Conservation (phyloP, 2,888 invertebrate species). For the Philopedon plagiatum region DNA sequence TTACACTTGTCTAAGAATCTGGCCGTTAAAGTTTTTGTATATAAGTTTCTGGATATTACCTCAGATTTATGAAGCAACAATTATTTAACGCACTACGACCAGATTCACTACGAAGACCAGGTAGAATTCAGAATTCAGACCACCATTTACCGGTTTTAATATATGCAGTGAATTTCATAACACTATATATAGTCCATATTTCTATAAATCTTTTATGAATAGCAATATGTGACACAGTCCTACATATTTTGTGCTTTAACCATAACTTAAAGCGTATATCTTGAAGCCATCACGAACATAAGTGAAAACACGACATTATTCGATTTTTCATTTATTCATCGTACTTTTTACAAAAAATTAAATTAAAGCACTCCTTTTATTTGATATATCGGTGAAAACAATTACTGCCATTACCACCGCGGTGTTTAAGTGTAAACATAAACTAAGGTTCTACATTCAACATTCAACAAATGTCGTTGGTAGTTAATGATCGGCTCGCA, state of each 20-base stretch:
- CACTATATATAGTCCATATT: background rate
- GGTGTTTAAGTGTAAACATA: conserved; percentile 48
- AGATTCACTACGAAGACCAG: no score
- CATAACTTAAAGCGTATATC: conserved; percentile 16
- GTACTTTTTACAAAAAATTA: conserved; percentile 42
- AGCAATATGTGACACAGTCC: background rate
- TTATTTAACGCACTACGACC: no score
- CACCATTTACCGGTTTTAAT: no score
- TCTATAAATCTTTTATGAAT: background rate
- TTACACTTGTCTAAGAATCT: no score
- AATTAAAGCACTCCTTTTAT: conserved; percentile 41
- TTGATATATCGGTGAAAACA: conserved; percentile 44
- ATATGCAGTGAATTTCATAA: no score
- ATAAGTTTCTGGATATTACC: no score
- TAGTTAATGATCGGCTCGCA: conserved; percentile 62
- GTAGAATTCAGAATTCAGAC: no score
- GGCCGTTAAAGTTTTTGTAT: no score
- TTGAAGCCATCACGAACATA: conserved; percentile 18
- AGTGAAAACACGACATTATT: conserved; percentile 37
- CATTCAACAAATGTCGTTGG: conserved; percentile 47
- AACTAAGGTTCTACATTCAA: conserved; percentile 44
- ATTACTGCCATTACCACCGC: conserved; percentile 44
- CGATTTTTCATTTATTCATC: conserved; percentile 48
- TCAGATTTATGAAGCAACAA: no score
- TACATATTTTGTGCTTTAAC: background rate